Percentiles rank a stretch among this genome's conserved stretches.
phyloP scores from a whole-genome alignment of 2,113 vertebrate genomes.

The Cinclus mexicanus region DNA sequence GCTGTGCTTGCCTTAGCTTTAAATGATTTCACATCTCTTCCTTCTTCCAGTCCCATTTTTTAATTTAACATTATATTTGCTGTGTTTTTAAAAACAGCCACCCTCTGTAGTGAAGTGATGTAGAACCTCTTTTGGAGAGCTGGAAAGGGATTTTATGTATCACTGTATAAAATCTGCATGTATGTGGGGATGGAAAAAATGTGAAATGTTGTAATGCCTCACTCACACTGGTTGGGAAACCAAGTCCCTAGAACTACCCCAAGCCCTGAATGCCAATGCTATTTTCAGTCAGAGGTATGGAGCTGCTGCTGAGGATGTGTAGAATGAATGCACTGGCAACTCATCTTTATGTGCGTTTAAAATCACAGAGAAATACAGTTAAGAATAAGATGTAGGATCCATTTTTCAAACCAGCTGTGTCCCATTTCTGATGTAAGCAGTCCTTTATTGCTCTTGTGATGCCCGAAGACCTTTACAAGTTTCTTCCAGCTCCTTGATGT shows the following conservation, averaged over 20 bases:
- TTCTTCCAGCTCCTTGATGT: background rate
- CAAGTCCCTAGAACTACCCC: background rate
- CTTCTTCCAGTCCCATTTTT: slow-evolving; percentile 15
- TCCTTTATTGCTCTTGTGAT: background rate
- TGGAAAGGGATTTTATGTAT: background rate
- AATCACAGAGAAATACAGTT: background rate
- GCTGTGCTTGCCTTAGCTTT: background rate
- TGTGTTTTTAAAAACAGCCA: background rate
- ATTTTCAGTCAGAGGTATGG: background rate
- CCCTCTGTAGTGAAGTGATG: background rate
- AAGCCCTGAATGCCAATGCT: background rate
- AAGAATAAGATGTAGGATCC: background rate
- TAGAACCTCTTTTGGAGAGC: slow-evolving; percentile 6
- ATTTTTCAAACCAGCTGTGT: background rate
- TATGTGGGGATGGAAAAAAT: background rate
- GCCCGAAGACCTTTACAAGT: background rate
- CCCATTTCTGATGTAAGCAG: background rate
- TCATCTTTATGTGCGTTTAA: slow-evolving; percentile 14
- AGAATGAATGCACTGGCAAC: background rate
- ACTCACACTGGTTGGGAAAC: background rate
- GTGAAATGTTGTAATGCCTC: slow-evolving; percentile 25
- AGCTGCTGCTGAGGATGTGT: background rate
- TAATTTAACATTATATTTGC: background rate
- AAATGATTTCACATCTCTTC: slow-evolving; percentile 15
- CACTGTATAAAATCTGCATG: slow-evolving; percentile 7